phyloP scores from a whole-genome alignment of 2,113 vertebrate genomes.

The Lophotis ruficrista region DNA sequence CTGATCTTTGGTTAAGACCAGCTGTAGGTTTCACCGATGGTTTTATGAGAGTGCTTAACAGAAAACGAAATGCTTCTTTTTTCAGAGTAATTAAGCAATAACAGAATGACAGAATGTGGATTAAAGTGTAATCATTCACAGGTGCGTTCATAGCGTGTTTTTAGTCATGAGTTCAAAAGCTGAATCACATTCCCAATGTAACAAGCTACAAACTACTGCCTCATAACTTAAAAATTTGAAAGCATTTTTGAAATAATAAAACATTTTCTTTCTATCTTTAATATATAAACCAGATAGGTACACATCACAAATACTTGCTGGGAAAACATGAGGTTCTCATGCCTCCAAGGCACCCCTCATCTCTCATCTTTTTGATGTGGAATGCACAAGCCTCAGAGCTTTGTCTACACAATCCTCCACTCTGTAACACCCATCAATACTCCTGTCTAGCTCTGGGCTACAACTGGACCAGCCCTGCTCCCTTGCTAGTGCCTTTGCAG shows the following conservation, averaged over 20 bases:
- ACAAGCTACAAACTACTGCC: not conserved
- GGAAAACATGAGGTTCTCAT: not conserved
- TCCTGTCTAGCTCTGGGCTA: not conserved
- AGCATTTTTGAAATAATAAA: not conserved
- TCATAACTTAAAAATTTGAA: not conserved
- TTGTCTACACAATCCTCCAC: not conserved
- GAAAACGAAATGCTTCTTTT: not conserved
- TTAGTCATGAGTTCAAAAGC: not conserved
- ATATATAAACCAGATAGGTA: not conserved
- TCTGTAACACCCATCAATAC: not conserved
- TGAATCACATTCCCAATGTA: not conserved
- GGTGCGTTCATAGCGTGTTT: not conserved
- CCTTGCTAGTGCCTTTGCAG: not conserved
- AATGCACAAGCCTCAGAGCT: not conserved
- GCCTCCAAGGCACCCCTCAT: not conserved
- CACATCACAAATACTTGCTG: not conserved
- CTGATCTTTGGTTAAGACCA: slow-evolving; percentile 1
- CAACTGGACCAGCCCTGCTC: not conserved
- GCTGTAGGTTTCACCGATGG: not conserved
- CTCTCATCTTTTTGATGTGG: not conserved
- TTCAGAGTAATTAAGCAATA: slow-evolving; percentile 33
- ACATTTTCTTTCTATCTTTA: not conserved
- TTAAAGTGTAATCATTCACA: not conserved
- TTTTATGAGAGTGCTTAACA: not conserved
- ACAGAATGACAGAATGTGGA: not conserved